These are phyloP conservation scores for Cyprinodon brontotheroides DNA, from an alignment of 2,113 vertebrate genomes.

Conservation along the genomic window DNA sequence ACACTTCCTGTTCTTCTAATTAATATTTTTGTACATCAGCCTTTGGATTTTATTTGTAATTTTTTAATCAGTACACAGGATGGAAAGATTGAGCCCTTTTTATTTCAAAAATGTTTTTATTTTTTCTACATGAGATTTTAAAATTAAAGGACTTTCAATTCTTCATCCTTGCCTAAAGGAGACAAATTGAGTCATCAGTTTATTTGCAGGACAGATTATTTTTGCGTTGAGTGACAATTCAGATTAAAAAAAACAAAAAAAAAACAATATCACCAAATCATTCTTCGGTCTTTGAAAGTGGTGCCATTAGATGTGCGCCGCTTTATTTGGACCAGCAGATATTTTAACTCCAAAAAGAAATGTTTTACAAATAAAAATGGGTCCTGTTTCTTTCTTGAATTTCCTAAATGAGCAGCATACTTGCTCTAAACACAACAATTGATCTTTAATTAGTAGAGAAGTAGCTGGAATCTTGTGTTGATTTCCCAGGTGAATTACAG, in stretches of 20 bases:
- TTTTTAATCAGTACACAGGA: conserved; percentile 27
- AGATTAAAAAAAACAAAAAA: too few species aligned
- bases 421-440: not conserved
- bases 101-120: not conserved
- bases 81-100: conserved; percentile 29
- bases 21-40: not conserved
- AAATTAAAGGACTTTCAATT: conserved; percentile 42
- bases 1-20: conserved; percentile 23
- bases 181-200: not conserved
- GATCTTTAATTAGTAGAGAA: not conserved
- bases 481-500: not conserved
- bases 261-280: not conserved
- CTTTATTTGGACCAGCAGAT: not conserved
- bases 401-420: not conserved
- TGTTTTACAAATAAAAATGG: not conserved
- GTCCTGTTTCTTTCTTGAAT: not conserved
- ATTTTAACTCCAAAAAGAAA: conserved; percentile 9
- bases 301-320: not conserved
- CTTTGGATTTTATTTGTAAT: conserved; percentile 28
- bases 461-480: not conserved
- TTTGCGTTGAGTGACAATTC: not conserved
- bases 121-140: not conserved
- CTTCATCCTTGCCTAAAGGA: not conserved
- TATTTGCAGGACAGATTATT: not conserved
- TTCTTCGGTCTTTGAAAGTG: not conserved